Evolutionary conservation across 2,888 invertebrate species (phyloP).

Genomic region (Thelaira solivaga): DNA sequence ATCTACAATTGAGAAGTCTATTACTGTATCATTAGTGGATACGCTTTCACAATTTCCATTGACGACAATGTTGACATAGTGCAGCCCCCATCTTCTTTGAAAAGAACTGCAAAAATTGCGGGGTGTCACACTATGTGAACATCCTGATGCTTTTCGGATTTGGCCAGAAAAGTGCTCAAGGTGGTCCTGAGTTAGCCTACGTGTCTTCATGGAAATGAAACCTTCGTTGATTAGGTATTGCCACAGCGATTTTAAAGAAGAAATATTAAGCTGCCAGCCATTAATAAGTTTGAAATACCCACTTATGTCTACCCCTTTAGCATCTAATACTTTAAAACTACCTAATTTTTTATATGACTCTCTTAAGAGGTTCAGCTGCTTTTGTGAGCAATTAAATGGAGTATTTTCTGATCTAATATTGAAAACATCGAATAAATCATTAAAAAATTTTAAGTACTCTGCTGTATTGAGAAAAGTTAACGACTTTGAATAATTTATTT

Average conservation of each 20-base stretch:
- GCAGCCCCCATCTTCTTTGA: background rate
- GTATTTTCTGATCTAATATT: background rate
- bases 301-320: too few relatives aligned
- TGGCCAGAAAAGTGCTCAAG: constrained; percentile 10
- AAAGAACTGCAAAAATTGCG: background rate
- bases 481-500: background rate
- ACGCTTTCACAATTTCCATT: background rate
- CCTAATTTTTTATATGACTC: too few relatives aligned
- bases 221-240: background rate
- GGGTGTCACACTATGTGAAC: background rate
- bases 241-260: background rate
- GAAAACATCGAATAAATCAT: constrained; percentile 11
- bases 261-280: too few relatives aligned
- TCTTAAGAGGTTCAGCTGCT: background rate
- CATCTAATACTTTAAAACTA: background rate
- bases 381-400: background rate
- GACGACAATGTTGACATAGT: background rate
- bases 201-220: background rate
- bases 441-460: constrained; percentile 31
- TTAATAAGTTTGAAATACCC: too few relatives aligned
- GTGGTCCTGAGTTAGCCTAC: background rate
- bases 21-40: background rate
- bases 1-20: background rate
- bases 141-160: constrained; percentile 15
- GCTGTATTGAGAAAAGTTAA: constrained; percentile 11